A percentile compares a stretch with the other conserved stretches of the same genome.
Evolutionary conservation across 2,797 vertebrate genomes (phyloP).

Genomic region (Chloroceryle inda): DNA sequence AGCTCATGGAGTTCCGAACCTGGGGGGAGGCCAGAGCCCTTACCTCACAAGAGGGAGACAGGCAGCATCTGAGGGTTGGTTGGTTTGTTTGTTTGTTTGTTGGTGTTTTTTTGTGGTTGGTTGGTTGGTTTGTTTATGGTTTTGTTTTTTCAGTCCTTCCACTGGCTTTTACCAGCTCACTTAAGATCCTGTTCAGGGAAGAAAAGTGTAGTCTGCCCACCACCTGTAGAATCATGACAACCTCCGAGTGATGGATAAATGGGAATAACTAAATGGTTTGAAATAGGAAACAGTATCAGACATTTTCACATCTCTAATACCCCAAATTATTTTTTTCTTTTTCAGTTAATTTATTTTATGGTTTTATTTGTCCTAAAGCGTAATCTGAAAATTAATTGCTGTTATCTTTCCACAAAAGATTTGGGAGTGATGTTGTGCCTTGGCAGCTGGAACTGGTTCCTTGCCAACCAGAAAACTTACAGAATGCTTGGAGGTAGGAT

Average conservation of each 20-base stretch:
- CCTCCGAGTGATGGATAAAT: neutral
- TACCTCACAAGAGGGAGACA: neutral
- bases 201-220: neutral
- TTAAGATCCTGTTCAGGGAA: neutral
- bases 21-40: neutral
- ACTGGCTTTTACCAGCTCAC: neutral
- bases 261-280: neutral
- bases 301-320: neutral
- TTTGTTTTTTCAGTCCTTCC: neutral
- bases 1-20: neutral
- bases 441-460: constrained; percentile 81
- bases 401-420: constrained; percentile 69
- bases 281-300: neutral
- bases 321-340: neutral
- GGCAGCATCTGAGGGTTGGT: neutral
- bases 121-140: too few species aligned
- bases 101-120: too few species aligned
- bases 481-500: constrained; percentile 84
- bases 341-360: neutral
- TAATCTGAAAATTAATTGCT: neutral
- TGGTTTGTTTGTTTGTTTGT: too few species aligned
- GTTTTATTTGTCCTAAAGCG: neutral
- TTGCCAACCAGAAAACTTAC: constrained; percentile 78
- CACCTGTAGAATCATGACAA: neutral
- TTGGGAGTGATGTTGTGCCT: constrained; percentile 78